Percentiles rank a stretch among this genome's conserved stretches.
phyloP scores from a whole-genome alignment of 2,113 vertebrate species.

The Leptobrachium leishanense region DNA sequence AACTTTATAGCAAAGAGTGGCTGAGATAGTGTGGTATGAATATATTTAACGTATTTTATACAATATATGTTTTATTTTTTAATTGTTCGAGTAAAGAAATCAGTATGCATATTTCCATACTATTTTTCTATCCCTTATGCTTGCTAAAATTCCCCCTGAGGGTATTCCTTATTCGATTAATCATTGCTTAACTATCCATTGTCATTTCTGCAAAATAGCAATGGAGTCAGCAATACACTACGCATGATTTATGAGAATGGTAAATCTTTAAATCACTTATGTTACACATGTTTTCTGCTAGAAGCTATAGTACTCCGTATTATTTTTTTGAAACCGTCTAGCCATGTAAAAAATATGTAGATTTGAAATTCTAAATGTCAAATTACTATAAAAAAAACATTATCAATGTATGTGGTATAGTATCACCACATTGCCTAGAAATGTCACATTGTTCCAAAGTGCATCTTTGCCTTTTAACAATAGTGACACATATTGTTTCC shows the following conservation, averaged over 20 bases:
- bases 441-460: too few relatives aligned
- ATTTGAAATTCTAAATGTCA: background rate
- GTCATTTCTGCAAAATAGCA: slow-evolving; percentile 57
- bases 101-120: too few relatives aligned
- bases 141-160: slow-evolving; percentile 58
- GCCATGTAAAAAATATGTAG: background rate
- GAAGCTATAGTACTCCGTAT: background rate
- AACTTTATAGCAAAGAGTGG: too few relatives aligned
- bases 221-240: slow-evolving; percentile 50
- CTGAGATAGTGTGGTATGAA: too few relatives aligned
- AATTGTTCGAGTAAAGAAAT: too few relatives aligned
- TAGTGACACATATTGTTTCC: too few relatives aligned
- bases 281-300: slow-evolving; percentile 24
- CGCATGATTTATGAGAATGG: slow-evolving; percentile 53
- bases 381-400: too few relatives aligned
- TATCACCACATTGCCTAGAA: too few relatives aligned
- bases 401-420: too few relatives aligned
- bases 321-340: background rate
- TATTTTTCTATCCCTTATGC: slow-evolving; percentile 47
- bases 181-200: slow-evolving; percentile 53
- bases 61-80: too few relatives aligned
- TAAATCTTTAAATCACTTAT: slow-evolving; percentile 49
- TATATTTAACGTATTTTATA: too few relatives aligned
- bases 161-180: slow-evolving; percentile 56
- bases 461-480: too few relatives aligned